Evolutionary conservation across 1,140 invertebrate genomes (phyloP), one percentile per base, ranked within the genome.

Genomic region (Listronotus oregonensis): DNA sequence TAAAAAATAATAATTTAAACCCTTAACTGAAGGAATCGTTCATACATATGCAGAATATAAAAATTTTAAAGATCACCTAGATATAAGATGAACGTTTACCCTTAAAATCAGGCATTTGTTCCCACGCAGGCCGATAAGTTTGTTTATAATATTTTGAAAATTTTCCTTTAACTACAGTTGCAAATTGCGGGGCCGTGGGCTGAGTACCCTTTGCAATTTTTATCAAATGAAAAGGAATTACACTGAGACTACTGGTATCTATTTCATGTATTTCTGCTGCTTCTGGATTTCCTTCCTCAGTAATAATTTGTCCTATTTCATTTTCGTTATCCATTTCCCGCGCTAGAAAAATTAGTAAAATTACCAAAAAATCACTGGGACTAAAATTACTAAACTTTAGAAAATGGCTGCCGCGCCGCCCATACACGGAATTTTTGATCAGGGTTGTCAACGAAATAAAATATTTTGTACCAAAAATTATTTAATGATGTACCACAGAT

Each of bases 61-160:
- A 27, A 27, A 3, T 27, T 27, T 27, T 27, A 27, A 27, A 27
- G 1, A 5, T 27, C 2, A 3, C 21, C 21, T 5, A 27, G 21
- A 27, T 27, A 27, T 27, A 27, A 27, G 21, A 27, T 27, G 5
- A 15, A 15, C 14, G 2, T 14, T 52, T 78, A 84, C 84, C 84
- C 82, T 82, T 82, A 71, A 85, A 85, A 74, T 85, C 84, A 0
- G 80, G 77, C 79, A 83, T 82, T 17, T 79, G 72, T 71, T 85
- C 84, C 84, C 84, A 85, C 62, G 84, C 84, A 70, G 80, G 80
- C n/a, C 84, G 75, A 68, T 85, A 85, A 0, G 83, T 80, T 72
- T 85, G 84, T 34, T 83, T 84, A 51, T 85, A 85, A 72, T 78
- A 79, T 71, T 76, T 77, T 12, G 60, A 63, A 47, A 55, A 63